Base-by-base conservation (phyloP, 35 echinoderm and acorn worm species). In the Apostichopus parvimensis region DNA sequence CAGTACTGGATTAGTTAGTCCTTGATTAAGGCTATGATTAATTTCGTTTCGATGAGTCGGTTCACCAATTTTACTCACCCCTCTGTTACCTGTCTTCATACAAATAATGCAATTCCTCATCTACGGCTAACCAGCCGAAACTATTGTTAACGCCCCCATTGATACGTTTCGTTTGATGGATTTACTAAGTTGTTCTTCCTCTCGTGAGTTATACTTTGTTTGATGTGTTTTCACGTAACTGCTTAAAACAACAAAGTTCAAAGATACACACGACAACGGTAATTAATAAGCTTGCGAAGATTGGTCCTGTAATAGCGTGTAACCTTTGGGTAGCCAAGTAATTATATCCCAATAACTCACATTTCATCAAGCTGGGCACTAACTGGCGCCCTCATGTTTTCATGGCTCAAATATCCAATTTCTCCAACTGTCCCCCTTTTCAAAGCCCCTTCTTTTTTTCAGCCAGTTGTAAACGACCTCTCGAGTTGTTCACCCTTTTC, bases 361-460 rank as follows among this genome's bases (percentile, higher is more conserved):
- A 25, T 84, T 84, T 84, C 81, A 84, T 84, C 81, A 84, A 59
- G 56, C 81, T 84, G 81, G 55, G 81, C 55, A 13, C 9, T 59
- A 56, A 58, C 55, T 84, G 81, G 81, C 81, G 81, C 81, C 81
- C 17, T 84, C 22, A 59, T 56, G 15, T 22, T 75, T 18, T 18
- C 11, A 13, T 75, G 71, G 71, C 71, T 75, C 71, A 22, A 18
- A 75, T 75, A 75, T 75, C n/a, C 21, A 18, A 75, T 75, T 75
- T 75, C 71, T 75, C 21, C 11, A 75, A 75, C 21, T 18, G 71
- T 13, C 71, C 71, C 71, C 17, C 11, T 11, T 18, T 18, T n/a
- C 21, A 75, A 75, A 75, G 71, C 17, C 71, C 71, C 71, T 24
- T 75, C 71, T 17, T 73, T 17, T 68, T 75, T 18, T 0, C 21